Evolutionary conservation across 2,888 invertebrate species (phyloP), one percentile per base, ranked within the genome.

Genomic region (Stenolophus ochropezus): DNA sequence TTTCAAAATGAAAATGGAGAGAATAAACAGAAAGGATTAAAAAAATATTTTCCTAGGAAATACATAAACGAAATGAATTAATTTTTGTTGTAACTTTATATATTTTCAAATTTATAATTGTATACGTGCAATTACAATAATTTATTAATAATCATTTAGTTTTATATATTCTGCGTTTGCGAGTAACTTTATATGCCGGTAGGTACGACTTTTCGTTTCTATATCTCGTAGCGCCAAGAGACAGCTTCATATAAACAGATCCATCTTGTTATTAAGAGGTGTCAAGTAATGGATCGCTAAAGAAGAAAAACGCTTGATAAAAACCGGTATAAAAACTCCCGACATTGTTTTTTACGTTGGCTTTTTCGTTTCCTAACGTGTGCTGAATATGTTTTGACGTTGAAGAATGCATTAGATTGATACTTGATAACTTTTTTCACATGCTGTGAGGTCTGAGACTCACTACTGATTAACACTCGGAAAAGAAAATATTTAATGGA

Each of bases 271-370:
- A 78, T 78, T 78, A 77, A 25, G 49, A 69, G 78, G 77, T 77
- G 77, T 77, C 61, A 61, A 77, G 77, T 77, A 77, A 77, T 61
- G 58, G 61, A 77, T 78, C 78, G 51, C 78, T 75, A 75, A 75
- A 75, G 53, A 75, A 25, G 53, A 75, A 23, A 53, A 51, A 75
- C 73, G 49, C 21, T 23, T 23, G 73, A 73, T 73, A 73, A 73
- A 73, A 47, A 73, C 23, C 73, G 20, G 8, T 21, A 73, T 23
- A 47, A 73, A 73, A 73, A 73, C n/a, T 42, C 47, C 47, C 20
- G 42, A 23, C 47, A 73, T 73, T 51, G 73, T 73, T 73, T 73
- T 71, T 51, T 73, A 49, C 49, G 16, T 20, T 5, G 18, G 8
- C 2, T 61, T 61, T 61, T 69, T 69, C 33, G 27, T 69, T 33